A percentile compares a stretch with the other conserved stretches of the same genome.
Evolutionary conservation across 2,797 vertebrate species (phyloP).

Genomic region (Antennarius maculatus): DNA sequence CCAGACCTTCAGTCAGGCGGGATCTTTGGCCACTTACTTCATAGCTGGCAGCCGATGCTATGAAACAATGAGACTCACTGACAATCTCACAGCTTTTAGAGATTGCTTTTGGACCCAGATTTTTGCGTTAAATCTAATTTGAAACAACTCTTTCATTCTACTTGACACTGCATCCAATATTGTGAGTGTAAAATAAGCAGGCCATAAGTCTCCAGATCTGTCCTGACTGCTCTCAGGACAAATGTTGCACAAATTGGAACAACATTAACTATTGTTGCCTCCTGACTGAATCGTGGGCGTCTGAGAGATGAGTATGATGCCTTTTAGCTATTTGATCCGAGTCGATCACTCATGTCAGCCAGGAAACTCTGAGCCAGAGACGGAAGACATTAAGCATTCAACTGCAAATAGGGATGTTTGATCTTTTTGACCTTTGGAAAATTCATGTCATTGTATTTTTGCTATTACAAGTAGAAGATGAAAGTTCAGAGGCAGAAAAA

Average conservation of each 20-base stretch:
- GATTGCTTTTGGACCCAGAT: not conserved
- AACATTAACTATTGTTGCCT: not conserved
- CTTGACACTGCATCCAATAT: not conserved
- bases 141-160: not conserved
- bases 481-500: too few species aligned
- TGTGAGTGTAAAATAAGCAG: not conserved
- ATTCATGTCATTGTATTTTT: too few species aligned
- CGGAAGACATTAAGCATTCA: not conserved
- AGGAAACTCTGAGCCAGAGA: not conserved
- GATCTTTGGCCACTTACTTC: not conserved
- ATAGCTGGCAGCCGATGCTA: not conserved
- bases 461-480: too few species aligned
- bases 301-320: not conserved
- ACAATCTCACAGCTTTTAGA: not conserved
- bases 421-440: too few species aligned
- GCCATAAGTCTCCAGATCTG: conserved; percentile 6
- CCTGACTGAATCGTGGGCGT: not conserved
- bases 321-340: not conserved
- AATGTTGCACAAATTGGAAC: not conserved
- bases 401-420: too few species aligned
- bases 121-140: not conserved
- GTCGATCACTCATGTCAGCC: not conserved
- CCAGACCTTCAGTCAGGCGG: not conserved
- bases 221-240: not conserved
- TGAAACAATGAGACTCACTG: not conserved